These are phyloP conservation scores for Phrynocephalus vlangalii DNA, from an alignment of 2,797 vertebrate species.

Conservation along the genomic window DNA sequence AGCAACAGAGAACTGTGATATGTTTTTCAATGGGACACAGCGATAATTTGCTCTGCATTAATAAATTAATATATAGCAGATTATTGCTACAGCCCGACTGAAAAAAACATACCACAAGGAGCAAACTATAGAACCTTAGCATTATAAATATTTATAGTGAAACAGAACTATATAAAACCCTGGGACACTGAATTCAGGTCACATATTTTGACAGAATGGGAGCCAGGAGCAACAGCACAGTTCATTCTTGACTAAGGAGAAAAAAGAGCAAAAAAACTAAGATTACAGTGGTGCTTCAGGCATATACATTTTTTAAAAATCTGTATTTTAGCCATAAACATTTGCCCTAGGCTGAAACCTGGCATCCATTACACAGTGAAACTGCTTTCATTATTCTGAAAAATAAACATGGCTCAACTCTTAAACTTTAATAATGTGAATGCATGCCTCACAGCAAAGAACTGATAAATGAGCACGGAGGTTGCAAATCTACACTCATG, in stretches of 20 bases:
- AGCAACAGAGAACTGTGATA: not conserved
- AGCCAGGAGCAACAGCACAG: conserved; percentile 4
- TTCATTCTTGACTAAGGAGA: not conserved
- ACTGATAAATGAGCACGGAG: not conserved
- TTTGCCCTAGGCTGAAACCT: conserved; percentile 17
- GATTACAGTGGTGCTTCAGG: not conserved
- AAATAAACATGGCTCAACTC: conserved; percentile 9
- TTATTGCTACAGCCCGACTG: not conserved
- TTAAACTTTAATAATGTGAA: conserved; percentile 1
- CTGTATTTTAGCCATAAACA: conserved; percentile 12
- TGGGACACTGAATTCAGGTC: conserved; percentile 19
- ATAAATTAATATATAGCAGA: not conserved
- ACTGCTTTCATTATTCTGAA: conserved; percentile 18
- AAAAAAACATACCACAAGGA: not conserved
- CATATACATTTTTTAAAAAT: not conserved
- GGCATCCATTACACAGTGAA: not conserved
- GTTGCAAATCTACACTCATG: not conserved
- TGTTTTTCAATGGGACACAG: too few relatives aligned
- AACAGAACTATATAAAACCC: not conserved
- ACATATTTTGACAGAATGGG: not conserved
- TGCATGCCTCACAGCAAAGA: not conserved
- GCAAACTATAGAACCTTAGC: conserved; percentile 4
- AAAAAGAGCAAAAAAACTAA: not conserved
- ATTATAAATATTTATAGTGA: conserved; percentile 15
- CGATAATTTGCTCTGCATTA: not conserved